Percentiles rank a stretch among this genome's conserved stretches.
These are phyloP conservation scores for Volucella zonaria DNA, from an alignment of 2,888 invertebrate species.

Conservation along the genomic window DNA sequence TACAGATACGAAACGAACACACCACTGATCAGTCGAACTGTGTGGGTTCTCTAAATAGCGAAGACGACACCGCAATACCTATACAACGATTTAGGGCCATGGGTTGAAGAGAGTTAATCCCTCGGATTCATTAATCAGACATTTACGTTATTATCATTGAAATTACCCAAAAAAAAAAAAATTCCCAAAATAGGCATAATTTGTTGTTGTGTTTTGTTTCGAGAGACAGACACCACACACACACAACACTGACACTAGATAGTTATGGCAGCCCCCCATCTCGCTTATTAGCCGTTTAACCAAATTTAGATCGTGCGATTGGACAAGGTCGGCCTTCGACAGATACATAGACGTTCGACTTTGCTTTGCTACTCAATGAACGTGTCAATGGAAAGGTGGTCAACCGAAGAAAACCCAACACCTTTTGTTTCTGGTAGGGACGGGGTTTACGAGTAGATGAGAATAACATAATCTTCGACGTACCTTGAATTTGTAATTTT, in stretches of 20 bases:
- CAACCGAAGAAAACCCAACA: slow-evolving; percentile 41
- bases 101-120: slow-evolving; percentile 45
- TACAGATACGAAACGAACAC: slow-evolving; percentile 18
- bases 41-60: slow-evolving; percentile 62
- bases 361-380: slow-evolving; percentile 22
- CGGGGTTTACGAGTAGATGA: slow-evolving; percentile 12
- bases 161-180: slow-evolving; percentile 47
- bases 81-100: slow-evolving; percentile 1
- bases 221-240: slow-evolving; percentile 48
- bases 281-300: slow-evolving; percentile 67
- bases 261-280: slow-evolving; percentile 55
- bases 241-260: slow-evolving; percentile 21
- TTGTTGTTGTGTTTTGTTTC: slow-evolving; percentile 57
- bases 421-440: slow-evolving; percentile 32
- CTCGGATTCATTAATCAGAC: slow-evolving; percentile 70
- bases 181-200: slow-evolving; percentile 51
- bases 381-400: slow-evolving; percentile 49
- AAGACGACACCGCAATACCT: slow-evolving; percentile 20
- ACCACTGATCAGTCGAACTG: slow-evolving; percentile 12
- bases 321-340: slow-evolving; percentile 14
- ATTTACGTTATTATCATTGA: slow-evolving; percentile 72
- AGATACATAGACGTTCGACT: background rate
- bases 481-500: slow-evolving; percentile 41
- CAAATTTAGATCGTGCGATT: slow-evolving; percentile 67
- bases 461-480: slow-evolving; percentile 36